A percentile compares a stretch with the other conserved stretches of the same genome.
Conservation (phyloP, 2,113 vertebrate species). For the Ramphastos sulfuratus region DNA sequence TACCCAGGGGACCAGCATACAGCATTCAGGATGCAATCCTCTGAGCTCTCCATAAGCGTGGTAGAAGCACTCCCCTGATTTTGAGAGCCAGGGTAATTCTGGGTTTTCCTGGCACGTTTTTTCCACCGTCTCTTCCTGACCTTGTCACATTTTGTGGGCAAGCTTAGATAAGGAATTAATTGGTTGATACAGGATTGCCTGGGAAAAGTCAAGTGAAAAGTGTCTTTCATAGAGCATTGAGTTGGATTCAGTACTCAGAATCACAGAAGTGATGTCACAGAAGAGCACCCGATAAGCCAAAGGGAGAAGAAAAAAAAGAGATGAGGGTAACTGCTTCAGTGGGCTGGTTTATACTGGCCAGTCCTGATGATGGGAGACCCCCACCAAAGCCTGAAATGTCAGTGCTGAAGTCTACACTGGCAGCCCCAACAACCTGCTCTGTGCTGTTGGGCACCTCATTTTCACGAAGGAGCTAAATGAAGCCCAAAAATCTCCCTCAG, state of each 20-base stretch:
- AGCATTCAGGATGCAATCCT: background rate
- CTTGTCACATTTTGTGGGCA: background rate
- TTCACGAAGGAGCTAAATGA: background rate
- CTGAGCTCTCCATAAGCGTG: background rate
- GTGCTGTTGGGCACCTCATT: background rate
- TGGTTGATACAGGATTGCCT: background rate
- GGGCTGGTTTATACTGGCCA: background rate
- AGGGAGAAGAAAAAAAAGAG: background rate
- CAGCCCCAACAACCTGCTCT: background rate
- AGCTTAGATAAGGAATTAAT: conserved; percentile 9
- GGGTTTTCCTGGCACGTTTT: background rate
- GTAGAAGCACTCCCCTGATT: background rate
- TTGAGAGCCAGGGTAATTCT: background rate
- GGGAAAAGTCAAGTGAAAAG: conserved; percentile 32
- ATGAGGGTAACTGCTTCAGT: background rate
- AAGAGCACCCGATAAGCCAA: background rate
- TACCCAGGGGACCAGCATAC: background rate
- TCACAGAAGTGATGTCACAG: background rate
- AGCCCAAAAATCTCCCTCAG: background rate
- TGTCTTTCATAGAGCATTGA: background rate
- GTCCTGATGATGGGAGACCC: background rate
- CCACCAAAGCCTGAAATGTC: fast-evolving
- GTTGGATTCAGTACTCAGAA: background rate
- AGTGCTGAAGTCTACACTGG: background rate
- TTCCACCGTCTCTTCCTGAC: background rate